Base-by-base conservation (phyloP, 2,113 vertebrate genomes). In the Acanthochromis polyacanthus region DNA sequence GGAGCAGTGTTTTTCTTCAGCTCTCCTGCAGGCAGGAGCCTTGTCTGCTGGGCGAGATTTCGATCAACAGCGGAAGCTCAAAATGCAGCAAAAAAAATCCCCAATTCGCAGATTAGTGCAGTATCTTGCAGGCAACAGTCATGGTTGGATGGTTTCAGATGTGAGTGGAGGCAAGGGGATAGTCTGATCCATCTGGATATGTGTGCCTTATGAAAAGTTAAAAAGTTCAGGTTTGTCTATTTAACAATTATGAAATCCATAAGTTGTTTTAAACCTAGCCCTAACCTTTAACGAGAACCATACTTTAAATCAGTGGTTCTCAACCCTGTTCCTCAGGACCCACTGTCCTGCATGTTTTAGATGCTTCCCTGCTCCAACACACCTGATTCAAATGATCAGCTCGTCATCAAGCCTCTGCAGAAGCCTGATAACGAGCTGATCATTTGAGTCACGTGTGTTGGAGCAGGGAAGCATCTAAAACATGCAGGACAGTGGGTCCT, bases 41-140 rank as follows among this genome's bases (percentile, higher is more conserved):
- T 16, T 25, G 30, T 71, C 28, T 57, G 28, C 40, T 28, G 38
- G 66, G 30, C 2, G 23, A 5, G 67, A 69, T 84, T 71, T 36
- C 36, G 28, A 81, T 79, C 55, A 66, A 30, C 19, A 57, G 5
- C 5, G 14, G 52, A 22, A 68, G 61, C 14, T 53, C 6, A 52
- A 22, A 56, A 20, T 19, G 0, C 25, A 5, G 46, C 3, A 7
- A 50, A 50, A 50, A 10, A 55, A 65, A 17, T 17, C 36, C 16
- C 40, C 9, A 52, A 59, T 64, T 30, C n/a, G 25, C 19, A 23
- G 32, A 75, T 65, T 36, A 50, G 64, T 28, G 28, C 32, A 9
- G 12, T 4, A 10, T 52, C 10, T 25, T 19, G 8, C 16, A 50
- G 63, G 58, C 4, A 19, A 36, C 30, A 25, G n/a, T 10, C 46